These are phyloP conservation scores for Holcopasites calliopsidis DNA, from an alignment of 1,140 invertebrate species.

Conservation along the genomic window DNA sequence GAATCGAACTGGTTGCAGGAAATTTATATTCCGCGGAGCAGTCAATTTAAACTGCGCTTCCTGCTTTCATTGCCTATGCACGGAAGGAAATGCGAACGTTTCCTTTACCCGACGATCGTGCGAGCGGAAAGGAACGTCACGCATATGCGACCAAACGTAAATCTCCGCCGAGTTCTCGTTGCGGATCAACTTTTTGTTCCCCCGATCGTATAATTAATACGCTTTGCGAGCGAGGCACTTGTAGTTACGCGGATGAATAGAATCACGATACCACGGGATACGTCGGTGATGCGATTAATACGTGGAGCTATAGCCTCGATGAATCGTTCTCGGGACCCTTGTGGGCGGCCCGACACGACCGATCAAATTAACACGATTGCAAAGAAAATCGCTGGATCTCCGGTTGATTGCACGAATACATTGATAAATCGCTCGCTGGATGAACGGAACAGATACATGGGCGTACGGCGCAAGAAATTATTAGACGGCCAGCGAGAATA, in stretches of 20 bases:
- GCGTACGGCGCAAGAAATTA: slow-evolving; percentile 10
- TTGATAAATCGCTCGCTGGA: slow-evolving; percentile 47
- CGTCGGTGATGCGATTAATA: slow-evolving; percentile 36
- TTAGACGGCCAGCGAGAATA: background rate
- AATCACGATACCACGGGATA: slow-evolving; percentile 1
- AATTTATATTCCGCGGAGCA: slow-evolving; percentile 23
- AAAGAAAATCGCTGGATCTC: slow-evolving; percentile 27
- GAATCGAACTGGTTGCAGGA: background rate
- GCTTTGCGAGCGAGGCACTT: background rate
- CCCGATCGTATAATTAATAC: slow-evolving; percentile 44
- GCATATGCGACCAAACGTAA: slow-evolving; percentile 2
- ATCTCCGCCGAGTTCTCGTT: slow-evolving; percentile 7
- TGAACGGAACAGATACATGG: slow-evolving; percentile 21
- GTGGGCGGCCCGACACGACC: slow-evolving; percentile 52
- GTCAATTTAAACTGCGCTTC: slow-evolving; percentile 45
- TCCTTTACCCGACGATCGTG: slow-evolving; percentile 12
- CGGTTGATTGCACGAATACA: slow-evolving; percentile 1
- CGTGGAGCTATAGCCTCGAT: slow-evolving; percentile 28
- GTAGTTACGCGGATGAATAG: background rate
- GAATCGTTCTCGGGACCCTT: slow-evolving; percentile 30
- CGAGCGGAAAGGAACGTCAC: slow-evolving; percentile 30
- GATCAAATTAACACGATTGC: slow-evolving; percentile 51
- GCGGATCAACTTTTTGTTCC: slow-evolving; percentile 3
- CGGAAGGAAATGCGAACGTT: slow-evolving; percentile 30
- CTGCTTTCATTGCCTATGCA: slow-evolving; percentile 40